A percentile compares a stretch with the other conserved stretches of the same genome.
phyloP scores from a whole-genome alignment of 2,888 invertebrate genomes.

The Tuberolachnus salignus region DNA sequence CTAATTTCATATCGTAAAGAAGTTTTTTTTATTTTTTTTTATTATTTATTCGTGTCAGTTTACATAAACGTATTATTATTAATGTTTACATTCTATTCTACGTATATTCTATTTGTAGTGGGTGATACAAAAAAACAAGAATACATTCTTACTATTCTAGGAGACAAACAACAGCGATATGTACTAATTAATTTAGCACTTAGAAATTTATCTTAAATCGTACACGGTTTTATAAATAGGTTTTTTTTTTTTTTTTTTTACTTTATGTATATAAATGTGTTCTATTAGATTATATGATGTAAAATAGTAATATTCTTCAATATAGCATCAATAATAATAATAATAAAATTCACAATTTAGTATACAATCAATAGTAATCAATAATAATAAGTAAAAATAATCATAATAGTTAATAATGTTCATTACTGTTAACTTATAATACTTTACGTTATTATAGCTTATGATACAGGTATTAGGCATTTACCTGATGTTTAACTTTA shows the following conservation, averaged over 20 bases:
- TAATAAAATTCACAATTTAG: constrained; percentile 1
- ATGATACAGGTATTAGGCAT: constrained; percentile 38
- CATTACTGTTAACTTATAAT: constrained; percentile 25
- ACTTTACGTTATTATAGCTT: constrained; percentile 25
- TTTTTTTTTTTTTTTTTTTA: constrained; percentile 18
- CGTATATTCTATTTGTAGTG: constrained; percentile 42
- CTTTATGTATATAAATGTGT: constrained; percentile 10
- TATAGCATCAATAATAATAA: constrained; percentile 14
- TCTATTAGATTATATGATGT: constrained; percentile 19
- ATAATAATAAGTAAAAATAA: constrained; percentile 13
- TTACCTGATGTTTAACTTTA: constrained; percentile 35
- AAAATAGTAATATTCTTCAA: constrained; percentile 32
- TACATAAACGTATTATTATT: constrained; percentile 22
- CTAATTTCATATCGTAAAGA: constrained; percentile 4
- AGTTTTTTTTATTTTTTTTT: constrained; percentile 24
- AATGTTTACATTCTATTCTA: constrained; percentile 31
- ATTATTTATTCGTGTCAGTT: constrained; percentile 3
- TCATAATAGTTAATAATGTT: constrained; percentile 10
- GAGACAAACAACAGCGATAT: constrained; percentile 49
- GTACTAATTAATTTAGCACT: constrained; percentile 55
- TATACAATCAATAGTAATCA: background rate
- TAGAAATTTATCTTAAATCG: constrained; percentile 18
- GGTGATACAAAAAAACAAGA: constrained; percentile 29
- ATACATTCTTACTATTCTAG: constrained; percentile 22
- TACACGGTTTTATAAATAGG: constrained; percentile 7